Evolutionary conservation across 2,113 vertebrate genomes (phyloP).

Genomic region (Tragelaphus imberbis): DNA sequence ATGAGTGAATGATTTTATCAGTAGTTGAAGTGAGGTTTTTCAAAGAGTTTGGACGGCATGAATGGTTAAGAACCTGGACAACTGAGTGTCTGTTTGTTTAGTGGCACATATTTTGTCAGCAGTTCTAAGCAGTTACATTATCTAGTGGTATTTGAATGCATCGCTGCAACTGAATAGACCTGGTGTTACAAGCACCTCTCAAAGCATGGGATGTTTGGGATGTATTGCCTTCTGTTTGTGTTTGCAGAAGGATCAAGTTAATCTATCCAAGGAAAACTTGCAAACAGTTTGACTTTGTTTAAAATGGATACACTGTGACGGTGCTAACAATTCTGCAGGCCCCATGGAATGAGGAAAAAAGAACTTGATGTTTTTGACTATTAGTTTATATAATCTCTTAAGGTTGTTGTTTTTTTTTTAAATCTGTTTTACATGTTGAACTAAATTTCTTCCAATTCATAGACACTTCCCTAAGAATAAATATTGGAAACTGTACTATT

Average conservation of each 20-base stretch:
- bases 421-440: slow-evolving; percentile 11
- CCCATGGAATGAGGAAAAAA: background rate
- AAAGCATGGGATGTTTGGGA: slow-evolving; percentile 83
- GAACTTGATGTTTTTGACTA: background rate
- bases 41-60: slow-evolving; percentile 77
- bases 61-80: slow-evolving; percentile 79
- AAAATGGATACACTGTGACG: slow-evolving; percentile 71
- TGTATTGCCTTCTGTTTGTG: slow-evolving; percentile 77
- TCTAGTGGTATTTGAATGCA: slow-evolving; percentile 78
- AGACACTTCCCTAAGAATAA: slow-evolving; percentile 28
- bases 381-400: background rate
- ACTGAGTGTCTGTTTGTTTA: slow-evolving; percentile 84
- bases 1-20: slow-evolving; percentile 81
- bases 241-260: slow-evolving; percentile 87
- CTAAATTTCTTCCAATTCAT: background rate
- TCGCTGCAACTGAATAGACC: slow-evolving; percentile 82
- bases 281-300: slow-evolving; percentile 82
- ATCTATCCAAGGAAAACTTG: slow-evolving; percentile 82
- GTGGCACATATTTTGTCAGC: slow-evolving; percentile 71
- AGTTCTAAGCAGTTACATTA: slow-evolving; percentile 70
- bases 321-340: slow-evolving; percentile 53
- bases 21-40: slow-evolving; percentile 81
- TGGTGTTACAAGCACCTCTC: slow-evolving; percentile 78
- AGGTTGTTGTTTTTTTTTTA: background rate
- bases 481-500: background rate